Percentiles rank a stretch among this genome's conserved stretches.
phyloP scores from a whole-genome alignment of 2,113 vertebrate genomes.

The Macquaria australasica region DNA sequence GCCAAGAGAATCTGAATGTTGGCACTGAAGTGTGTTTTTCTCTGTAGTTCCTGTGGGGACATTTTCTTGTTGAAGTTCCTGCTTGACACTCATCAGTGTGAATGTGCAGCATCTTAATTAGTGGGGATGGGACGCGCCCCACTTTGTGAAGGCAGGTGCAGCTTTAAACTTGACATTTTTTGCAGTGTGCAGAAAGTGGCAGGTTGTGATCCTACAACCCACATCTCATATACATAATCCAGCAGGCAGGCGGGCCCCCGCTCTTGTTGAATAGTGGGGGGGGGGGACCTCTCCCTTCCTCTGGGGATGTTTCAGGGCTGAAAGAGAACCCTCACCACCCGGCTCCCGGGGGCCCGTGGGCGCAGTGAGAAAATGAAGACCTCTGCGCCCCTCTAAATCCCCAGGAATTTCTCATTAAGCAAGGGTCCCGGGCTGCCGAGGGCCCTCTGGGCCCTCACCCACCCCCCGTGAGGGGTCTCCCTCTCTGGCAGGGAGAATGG shows the following conservation, averaged over 20 bases:
- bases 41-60: neutral
- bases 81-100: slow-evolving; percentile 15
- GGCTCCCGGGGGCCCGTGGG: slow-evolving; percentile 77
- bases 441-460: slow-evolving; percentile 70
- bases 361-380: slow-evolving; percentile 90
- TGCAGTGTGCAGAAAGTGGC: slow-evolving; percentile 74
- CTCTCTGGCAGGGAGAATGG: slow-evolving; percentile 78
- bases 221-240: slow-evolving; percentile 85
- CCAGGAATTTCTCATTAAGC: slow-evolving; percentile 89
- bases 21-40: neutral
- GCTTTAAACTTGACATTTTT: slow-evolving; percentile 73
- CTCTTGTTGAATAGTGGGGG: slow-evolving; percentile 67
- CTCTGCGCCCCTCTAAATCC: slow-evolving; percentile 87
- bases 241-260: slow-evolving; percentile 69
- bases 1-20: neutral
- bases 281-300: slow-evolving; percentile 71
- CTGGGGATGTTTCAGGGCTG: slow-evolving; percentile 75
- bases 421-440: slow-evolving; percentile 78
- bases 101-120: slow-evolving; percentile 44
- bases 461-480: slow-evolving; percentile 69
- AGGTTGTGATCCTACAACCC: slow-evolving; percentile 74
- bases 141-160: slow-evolving; percentile 70
- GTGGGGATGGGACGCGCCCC: neutral
- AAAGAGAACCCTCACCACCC: slow-evolving; percentile 77
- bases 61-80: neutral